A percentile compares a stretch with the other conserved stretches of the same genome.
Evolutionary conservation across 23 tunicate genomes (phyloP).

Genomic region (Corella eumyota): DNA sequence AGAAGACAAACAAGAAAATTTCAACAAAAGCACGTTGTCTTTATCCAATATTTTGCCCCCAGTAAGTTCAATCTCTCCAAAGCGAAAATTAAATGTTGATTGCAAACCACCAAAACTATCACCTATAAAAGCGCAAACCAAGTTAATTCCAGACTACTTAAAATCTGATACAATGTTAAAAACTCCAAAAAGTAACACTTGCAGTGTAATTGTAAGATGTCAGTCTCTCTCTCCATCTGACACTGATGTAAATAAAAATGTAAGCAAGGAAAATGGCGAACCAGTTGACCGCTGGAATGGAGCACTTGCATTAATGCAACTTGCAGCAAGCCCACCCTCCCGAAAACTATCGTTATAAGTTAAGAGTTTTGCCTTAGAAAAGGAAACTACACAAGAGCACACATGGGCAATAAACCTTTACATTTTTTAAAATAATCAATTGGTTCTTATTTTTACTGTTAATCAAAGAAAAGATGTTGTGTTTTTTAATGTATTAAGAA

Average conservation of each 20-base stretch:
- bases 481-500: no score
- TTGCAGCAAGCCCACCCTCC: conserved; percentile 77
- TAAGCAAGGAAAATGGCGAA: conserved; percentile 2
- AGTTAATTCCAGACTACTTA: conserved; percentile 33
- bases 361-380: no score
- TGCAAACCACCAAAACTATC: neutral
- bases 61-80: conserved; percentile 3
- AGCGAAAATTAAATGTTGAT: neutral
- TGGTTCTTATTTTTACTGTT: no score
- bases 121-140: neutral
- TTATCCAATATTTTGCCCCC: conserved; percentile 13
- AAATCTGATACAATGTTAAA: neutral
- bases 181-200: neutral
- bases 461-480: no score
- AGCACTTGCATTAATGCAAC: conserved; percentile 73
- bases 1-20: neutral
- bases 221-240: neutral
- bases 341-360: conserved; percentile 5
- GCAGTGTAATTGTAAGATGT: conserved; percentile 15
- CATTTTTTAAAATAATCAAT: no score
- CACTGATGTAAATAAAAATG: no score
- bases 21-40: neutral
- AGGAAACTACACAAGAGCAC: no score
- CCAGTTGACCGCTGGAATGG: conserved; percentile 63
- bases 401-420: no score